These are phyloP conservation scores for Poliocrania exsul DNA, from an alignment of 2,797 vertebrate genomes.

Conservation along the genomic window DNA sequence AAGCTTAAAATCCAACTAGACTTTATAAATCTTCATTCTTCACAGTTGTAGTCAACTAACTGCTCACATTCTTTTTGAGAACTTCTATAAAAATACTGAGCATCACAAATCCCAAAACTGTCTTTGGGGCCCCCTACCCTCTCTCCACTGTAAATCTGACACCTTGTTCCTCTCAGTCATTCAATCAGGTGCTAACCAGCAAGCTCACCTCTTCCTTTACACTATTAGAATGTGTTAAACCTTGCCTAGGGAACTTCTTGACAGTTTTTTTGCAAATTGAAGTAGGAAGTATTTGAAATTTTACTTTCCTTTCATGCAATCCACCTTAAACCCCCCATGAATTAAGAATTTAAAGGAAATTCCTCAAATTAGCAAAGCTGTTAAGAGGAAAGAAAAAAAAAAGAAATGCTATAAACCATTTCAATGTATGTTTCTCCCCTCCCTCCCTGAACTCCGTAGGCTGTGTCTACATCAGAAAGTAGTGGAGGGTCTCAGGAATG, in stretches of 20 bases:
- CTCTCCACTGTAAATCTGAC: not conserved
- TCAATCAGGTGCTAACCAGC: not conserved
- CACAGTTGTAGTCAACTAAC: not conserved
- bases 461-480: not conserved
- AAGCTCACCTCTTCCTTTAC: not conserved
- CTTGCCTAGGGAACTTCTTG: not conserved
- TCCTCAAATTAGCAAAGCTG: not conserved
- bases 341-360: not conserved
- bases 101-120: not conserved
- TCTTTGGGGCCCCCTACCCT: not conserved
- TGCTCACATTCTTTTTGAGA: not conserved
- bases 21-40: not conserved
- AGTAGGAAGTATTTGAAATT: not conserved
- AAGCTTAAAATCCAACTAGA: not conserved
- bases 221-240: not conserved
- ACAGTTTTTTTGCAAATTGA: not conserved
- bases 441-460: accelerated
- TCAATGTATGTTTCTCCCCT: accelerated
- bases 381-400: not conserved
- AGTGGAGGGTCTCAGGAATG: not conserved
- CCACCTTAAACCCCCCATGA: not conserved
- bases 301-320: not conserved
- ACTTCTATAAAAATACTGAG: not conserved
- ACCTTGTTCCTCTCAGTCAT: not conserved
- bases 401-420: not conserved